phyloP scores from a whole-genome alignment of 2,888 invertebrate species.

The Branchipolynoe longqiensis region DNA sequence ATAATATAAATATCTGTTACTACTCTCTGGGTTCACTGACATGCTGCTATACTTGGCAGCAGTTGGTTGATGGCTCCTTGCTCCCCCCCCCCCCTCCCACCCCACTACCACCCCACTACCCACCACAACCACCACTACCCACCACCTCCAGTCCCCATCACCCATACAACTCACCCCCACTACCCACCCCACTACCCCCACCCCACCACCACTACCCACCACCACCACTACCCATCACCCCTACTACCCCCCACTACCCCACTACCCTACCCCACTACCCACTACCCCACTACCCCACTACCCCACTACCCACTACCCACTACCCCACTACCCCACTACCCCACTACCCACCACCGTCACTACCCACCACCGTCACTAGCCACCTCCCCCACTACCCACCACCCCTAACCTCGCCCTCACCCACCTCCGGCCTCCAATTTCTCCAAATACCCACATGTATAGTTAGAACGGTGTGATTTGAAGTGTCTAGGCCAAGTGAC shows the following conservation, averaged over 20 bases:
- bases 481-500: too few relatives aligned
- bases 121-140: too few relatives aligned
- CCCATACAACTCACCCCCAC: not conserved
- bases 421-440: not conserved
- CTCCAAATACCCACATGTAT: too few relatives aligned
- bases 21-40: too few relatives aligned
- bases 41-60: too few relatives aligned
- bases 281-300: not conserved
- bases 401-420: not conserved
- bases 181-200: not conserved
- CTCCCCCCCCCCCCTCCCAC: too few relatives aligned
- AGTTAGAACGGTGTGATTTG: too few relatives aligned
- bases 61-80: too few relatives aligned
- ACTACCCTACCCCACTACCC: not conserved
- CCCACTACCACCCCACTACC: too few relatives aligned
- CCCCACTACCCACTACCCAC: not conserved
- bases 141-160: too few relatives aligned
- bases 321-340: not conserved
- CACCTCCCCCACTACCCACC: not conserved
- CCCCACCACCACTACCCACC: too few relatives aligned
- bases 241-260: not conserved
- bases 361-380: not conserved
- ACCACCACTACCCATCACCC: not conserved
- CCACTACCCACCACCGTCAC: not conserved
- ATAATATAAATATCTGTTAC: too few relatives aligned